Percentiles rank a stretch among this genome's conserved stretches.
Evolutionary conservation across 2,888 invertebrate genomes (phyloP).

Genomic region (Xylocampa areola): DNA sequence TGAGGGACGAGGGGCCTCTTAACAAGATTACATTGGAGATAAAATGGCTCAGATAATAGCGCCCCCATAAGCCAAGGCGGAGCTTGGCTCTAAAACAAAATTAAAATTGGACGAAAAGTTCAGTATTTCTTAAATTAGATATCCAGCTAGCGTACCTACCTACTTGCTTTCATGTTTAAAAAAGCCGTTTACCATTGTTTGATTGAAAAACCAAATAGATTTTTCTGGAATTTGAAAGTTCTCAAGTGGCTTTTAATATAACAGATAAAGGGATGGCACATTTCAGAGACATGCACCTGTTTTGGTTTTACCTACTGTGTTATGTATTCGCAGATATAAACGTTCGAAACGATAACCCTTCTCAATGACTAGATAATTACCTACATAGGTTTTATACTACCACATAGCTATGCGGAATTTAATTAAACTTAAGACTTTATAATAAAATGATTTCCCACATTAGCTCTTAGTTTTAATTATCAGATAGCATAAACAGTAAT

Average conservation of each 20-base stretch:
- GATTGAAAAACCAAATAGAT: no score
- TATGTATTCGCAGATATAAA: no score
- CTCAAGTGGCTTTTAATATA: no score
- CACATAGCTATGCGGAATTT: conserved; percentile 5
- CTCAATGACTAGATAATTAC: no score
- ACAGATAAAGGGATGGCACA: no score
- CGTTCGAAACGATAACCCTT: no score
- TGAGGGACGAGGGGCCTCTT: conserved; percentile 77
- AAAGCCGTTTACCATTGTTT: no score
- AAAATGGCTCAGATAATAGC: conserved; percentile 87
- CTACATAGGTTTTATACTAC: neutral
- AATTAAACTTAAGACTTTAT: conserved; percentile 13
- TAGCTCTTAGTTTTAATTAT: conserved; percentile 16
- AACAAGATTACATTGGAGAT: conserved; percentile 89
- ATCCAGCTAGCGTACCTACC: neutral
- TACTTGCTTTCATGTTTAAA: no score
- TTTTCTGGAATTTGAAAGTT: no score
- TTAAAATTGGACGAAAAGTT: conserved; percentile 78
- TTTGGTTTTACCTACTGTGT: no score
- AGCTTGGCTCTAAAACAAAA: conserved; percentile 81
- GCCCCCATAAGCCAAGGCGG: conserved; percentile 77
- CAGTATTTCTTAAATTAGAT: conserved; percentile 27
- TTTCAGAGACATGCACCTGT: no score
- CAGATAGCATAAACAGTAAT: conserved; percentile 23
- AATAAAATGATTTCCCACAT: conserved; percentile 18